These are phyloP conservation scores for Hemiscyllium ocellatum DNA, from an alignment of 2,113 vertebrate species.

Conservation along the genomic window DNA sequence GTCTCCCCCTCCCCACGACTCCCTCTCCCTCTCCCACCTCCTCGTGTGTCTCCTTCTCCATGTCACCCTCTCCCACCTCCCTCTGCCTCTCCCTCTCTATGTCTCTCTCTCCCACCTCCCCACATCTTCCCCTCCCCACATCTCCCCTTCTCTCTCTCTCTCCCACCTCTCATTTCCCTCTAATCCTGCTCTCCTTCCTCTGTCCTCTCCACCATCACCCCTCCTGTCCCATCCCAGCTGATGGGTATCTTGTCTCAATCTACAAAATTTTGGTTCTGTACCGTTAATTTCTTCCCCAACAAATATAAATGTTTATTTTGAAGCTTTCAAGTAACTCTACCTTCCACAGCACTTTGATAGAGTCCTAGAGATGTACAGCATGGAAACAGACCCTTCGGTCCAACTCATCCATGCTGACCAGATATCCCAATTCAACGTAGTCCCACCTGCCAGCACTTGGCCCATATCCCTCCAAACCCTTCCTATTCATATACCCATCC, in stretches of 20 bases:
- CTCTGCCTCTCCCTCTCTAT: not conserved
- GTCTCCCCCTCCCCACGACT: not conserved
- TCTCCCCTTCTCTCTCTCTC: not conserved
- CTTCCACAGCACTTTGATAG: not conserved
- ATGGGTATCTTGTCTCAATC: not conserved
- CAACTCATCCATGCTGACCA: no score
- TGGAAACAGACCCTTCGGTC: no score
- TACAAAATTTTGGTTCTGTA: not conserved
- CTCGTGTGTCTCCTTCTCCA: not conserved
- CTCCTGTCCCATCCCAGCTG: no score
- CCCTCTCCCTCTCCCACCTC: not conserved
- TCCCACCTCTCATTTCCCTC: no score
- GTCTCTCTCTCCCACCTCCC: not conserved
- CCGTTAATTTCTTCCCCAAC: not conserved
- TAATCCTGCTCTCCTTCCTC: no score
- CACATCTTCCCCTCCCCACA: not conserved
- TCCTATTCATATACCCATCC: no score
- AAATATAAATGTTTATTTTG: not conserved
- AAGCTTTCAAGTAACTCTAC: not conserved
- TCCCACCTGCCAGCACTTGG: no score
- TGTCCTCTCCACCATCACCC: no score
- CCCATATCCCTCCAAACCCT: no score
- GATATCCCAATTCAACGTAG: no score
- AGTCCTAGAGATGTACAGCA: not conserved
- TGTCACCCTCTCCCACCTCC: not conserved